phyloP scores from a whole-genome alignment of 2,888 invertebrate genomes.

The Drosophila rubida region DNA sequence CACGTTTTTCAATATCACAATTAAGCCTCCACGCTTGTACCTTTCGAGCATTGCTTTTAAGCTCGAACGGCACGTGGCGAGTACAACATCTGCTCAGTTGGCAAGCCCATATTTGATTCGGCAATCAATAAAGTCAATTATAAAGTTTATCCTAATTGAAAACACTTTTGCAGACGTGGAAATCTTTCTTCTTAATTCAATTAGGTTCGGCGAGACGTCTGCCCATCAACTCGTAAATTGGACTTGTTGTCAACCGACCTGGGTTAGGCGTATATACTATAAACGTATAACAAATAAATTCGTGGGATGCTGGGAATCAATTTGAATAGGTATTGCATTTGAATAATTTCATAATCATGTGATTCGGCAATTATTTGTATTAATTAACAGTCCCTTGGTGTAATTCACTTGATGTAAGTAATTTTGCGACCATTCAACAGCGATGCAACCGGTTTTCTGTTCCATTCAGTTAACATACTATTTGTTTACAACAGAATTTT shows the following conservation, averaged over 20 bases:
- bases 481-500: conserved; percentile 11
- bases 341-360: conserved; percentile 17
- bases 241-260: not conserved
- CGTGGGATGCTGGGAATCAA: conserved; percentile 1
- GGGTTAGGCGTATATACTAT: not conserved
- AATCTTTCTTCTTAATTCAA: not conserved
- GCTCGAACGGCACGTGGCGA: conserved; percentile 11
- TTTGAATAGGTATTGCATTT: not conserved
- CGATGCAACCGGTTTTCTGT: conserved; percentile 28
- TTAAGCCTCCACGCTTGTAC: not conserved
- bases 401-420: not conserved
- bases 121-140: conserved; percentile 33
- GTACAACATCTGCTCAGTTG: not conserved
- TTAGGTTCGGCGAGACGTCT: not conserved
- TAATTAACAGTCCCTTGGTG: conserved; percentile 4
- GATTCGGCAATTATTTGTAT: conserved; percentile 22
- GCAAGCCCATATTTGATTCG: conserved; percentile 9
- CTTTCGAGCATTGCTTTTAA: not conserved
- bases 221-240: not conserved
- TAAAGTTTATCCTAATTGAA: conserved; percentile 32
- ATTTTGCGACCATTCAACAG: not conserved
- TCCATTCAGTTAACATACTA: conserved; percentile 24
- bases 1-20: not conserved
- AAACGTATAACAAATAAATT: not conserved
- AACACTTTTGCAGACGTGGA: not conserved